These are phyloP conservation scores for Aleiodes testaceus DNA, from an alignment of 2,888 invertebrate genomes.

Conservation along the genomic window DNA sequence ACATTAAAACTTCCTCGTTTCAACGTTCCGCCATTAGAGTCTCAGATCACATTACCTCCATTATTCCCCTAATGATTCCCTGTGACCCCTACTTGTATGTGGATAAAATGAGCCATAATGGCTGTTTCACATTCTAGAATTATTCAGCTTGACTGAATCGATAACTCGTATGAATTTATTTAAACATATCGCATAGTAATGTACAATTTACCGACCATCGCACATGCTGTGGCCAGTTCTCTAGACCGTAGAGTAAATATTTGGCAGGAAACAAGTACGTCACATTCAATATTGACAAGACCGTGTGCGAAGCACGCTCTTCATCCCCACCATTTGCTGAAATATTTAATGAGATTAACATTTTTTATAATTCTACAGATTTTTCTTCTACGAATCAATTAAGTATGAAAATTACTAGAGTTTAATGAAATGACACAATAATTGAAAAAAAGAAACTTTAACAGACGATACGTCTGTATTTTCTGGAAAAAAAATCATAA, in stretches of 20 bases:
- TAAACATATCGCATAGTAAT: neutral
- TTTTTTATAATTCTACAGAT: neutral
- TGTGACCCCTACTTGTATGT: too few relatives aligned
- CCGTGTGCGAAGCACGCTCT: neutral
- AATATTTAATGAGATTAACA: neutral
- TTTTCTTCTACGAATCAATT: neutral
- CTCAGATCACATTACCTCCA: too few relatives aligned
- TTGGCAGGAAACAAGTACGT: conserved; percentile 13
- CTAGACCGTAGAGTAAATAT: conserved; percentile 12
- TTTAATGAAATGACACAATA: neutral
- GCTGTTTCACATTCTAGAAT: neutral
- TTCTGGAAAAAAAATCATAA: too few relatives aligned
- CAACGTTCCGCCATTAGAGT: too few relatives aligned
- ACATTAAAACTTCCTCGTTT: too few relatives aligned
- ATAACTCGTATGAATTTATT: neutral
- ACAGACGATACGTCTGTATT: too few relatives aligned
- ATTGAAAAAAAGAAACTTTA: neutral
- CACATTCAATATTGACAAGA: neutral
- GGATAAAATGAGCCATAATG: too few relatives aligned
- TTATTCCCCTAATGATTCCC: too few relatives aligned
- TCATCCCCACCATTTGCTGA: neutral
- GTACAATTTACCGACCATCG: neutral
- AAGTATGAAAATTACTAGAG: neutral
- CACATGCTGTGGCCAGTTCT: neutral
- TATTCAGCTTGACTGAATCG: neutral